Evolutionary conservation across 2,113 vertebrate species (phyloP).

Genomic region (Aspiorhynchus laticeps): DNA sequence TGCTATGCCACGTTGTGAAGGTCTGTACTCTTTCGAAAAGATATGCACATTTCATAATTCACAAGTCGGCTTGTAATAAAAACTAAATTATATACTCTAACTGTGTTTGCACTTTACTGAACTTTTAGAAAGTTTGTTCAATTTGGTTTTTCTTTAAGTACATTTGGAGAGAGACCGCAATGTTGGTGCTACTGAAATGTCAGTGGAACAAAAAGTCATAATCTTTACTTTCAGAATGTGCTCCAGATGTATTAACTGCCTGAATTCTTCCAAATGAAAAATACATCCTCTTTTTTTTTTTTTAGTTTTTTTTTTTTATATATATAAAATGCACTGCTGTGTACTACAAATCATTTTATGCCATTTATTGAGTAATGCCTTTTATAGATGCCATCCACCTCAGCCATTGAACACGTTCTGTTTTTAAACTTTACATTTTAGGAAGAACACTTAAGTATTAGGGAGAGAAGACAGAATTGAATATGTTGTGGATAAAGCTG

Average conservation of each 20-base stretch:
- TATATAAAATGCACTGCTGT: slow-evolving; percentile 17
- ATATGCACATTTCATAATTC: neutral
- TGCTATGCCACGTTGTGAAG: slow-evolving; percentile 93
- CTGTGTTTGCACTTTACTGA: slow-evolving; percentile 4
- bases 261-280: slow-evolving; percentile 57
- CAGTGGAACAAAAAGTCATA: slow-evolving; percentile 8
- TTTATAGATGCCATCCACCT: slow-evolving; percentile 71
- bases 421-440: slow-evolving; percentile 46
- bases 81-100: neutral
- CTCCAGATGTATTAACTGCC: slow-evolving; percentile 8
- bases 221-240: slow-evolving; percentile 13
- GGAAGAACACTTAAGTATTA: neutral
- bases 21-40: slow-evolving; percentile 65
- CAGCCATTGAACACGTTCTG: slow-evolving; percentile 22
- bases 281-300: slow-evolving; percentile 39
- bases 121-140: neutral
- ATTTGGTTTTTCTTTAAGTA: slow-evolving; percentile 2
- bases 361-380: slow-evolving; percentile 62
- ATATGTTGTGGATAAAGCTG: neutral
- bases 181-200: slow-evolving; percentile 2
- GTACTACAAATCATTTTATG: slow-evolving; percentile 64
- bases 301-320: neutral
- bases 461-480: neutral
- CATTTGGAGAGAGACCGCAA: neutral
- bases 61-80: neutral